These are phyloP conservation scores for Psittacula derbiana DNA, from an alignment of 2,797 vertebrate genomes.

Conservation along the genomic window DNA sequence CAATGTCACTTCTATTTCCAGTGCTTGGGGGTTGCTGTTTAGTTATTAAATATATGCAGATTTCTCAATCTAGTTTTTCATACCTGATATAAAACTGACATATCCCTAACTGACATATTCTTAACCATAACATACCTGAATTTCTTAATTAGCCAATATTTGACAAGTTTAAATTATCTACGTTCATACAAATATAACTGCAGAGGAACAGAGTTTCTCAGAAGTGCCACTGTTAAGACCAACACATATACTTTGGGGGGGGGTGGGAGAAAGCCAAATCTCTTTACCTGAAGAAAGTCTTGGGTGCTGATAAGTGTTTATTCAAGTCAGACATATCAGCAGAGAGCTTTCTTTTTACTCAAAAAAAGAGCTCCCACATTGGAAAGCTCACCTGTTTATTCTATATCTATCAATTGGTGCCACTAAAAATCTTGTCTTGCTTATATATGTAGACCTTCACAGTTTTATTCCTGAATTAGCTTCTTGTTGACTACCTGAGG, in stretches of 20 bases:
- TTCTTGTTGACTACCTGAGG: not conserved
- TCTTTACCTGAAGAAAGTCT: not conserved
- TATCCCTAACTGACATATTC: not conserved
- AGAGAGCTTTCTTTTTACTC: not conserved
- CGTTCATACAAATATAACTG: not conserved
- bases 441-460: not conserved
- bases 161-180: not conserved
- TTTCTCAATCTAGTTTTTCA: not conserved
- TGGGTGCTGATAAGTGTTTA: not conserved
- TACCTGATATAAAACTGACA: not conserved
- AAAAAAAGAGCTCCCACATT: fast-evolving
- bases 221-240: not conserved
- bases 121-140: not conserved
- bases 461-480: not conserved
- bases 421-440: not conserved
- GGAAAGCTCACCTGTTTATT: not conserved
- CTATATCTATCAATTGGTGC: fast-evolving
- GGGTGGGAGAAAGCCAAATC: fast-evolving
- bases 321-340: not conserved
- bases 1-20: not conserved
- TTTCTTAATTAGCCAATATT: not conserved
- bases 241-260: fast-evolving
- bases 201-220: not conserved
- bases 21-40: not conserved
- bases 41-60: not conserved